Evolutionary conservation across 2,113 vertebrate species (phyloP), one percentile per base, ranked within the genome.

Genomic region (Ictidomys tridecemlineatus): DNA sequence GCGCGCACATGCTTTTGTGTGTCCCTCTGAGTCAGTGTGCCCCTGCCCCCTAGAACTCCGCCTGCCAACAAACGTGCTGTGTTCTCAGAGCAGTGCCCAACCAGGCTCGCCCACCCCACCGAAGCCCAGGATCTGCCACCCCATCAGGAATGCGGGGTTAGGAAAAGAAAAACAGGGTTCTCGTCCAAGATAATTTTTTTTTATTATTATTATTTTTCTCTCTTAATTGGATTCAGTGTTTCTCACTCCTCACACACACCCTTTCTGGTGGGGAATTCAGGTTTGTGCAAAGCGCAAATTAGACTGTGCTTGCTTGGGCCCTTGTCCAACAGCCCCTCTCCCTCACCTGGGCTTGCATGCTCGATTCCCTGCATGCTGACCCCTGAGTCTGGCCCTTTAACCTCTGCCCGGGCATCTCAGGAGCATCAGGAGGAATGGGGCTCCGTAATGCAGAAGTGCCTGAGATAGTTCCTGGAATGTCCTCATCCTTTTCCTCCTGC

Each of bases 151-250:
- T 61, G 70, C 0, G 0, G 90, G 90, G 3, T 94, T 94, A 98
- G 0, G 48, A 98, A 98, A 98, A 93, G 95, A 98, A 96, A 97
- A 98, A 97, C 97, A 98, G 93, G 91, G 85, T 98, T 98, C 97
- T 98, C 97, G 93, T 99, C 98, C 98, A 98, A 98, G 98, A 98
- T 97, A 98, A 92, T 70, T 78, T 89, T 96, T 96, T 51, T 45
- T 8, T 98, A 39, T 39, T 98, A 89, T 97, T 98, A 98, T 98
- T 98, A 97, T 98, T 98, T 98, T 98, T 97, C 97, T 98, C 94
- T 97, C 97, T 98, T 97, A 96, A 89, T 98, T 97, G 98, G 98
- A 97, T 97, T 98, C 98, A 94, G 94, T 92, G 87, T 98, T 98
- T 98, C 98, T 98, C 97, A 95, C 96, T 97, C 97, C 97, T 98